These are phyloP conservation scores for Drosophila sturtevanti DNA, from an alignment of 1,140 invertebrate species.

Conservation along the genomic window DNA sequence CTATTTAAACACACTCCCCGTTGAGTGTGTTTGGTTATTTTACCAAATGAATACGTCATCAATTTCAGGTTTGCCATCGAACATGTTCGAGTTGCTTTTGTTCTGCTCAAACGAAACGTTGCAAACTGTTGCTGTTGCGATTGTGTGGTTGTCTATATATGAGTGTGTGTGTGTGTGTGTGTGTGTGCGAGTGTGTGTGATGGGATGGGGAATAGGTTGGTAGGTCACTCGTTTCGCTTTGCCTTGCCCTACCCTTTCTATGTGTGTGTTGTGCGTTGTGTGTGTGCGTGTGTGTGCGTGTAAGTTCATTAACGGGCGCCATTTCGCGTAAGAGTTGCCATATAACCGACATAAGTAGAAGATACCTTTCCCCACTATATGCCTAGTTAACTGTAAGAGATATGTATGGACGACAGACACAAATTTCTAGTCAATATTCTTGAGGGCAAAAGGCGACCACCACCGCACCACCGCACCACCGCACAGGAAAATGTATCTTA, in stretches of 20 bases:
- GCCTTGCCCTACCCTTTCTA: constrained; percentile 8
- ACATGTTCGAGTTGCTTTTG: constrained; percentile 44
- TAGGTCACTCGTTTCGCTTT: constrained; percentile 63
- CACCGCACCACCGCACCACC: constrained; percentile 1
- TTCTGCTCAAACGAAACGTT: constrained; percentile 38
- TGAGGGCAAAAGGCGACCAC: constrained; percentile 18
- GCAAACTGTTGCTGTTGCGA: constrained; percentile 65
- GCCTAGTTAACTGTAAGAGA: constrained; percentile 26
- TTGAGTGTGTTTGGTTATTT: constrained; percentile 6
- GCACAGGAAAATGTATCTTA: constrained; percentile 1
- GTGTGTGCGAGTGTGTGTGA: background rate
- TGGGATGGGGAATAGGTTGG: constrained; percentile 61
- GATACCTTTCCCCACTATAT: constrained; percentile 3
- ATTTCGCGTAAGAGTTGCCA: constrained; percentile 67
- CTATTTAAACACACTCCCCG: background rate
- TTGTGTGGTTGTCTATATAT: constrained; percentile 3
- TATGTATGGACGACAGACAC: background rate
- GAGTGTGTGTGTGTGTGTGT: constrained; percentile 12
- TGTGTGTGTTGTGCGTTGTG: constrained; percentile 33
- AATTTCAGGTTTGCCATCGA: constrained; percentile 24
- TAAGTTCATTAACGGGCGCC: constrained; percentile 72
- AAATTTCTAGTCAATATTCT: constrained; percentile 10
- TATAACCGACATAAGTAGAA: constrained; percentile 10
- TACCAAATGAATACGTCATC: constrained; percentile 57
- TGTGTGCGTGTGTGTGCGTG: constrained; percentile 47